phyloP scores from a whole-genome alignment of 2,888 invertebrate genomes.

The Leptopterna dolabrata region DNA sequence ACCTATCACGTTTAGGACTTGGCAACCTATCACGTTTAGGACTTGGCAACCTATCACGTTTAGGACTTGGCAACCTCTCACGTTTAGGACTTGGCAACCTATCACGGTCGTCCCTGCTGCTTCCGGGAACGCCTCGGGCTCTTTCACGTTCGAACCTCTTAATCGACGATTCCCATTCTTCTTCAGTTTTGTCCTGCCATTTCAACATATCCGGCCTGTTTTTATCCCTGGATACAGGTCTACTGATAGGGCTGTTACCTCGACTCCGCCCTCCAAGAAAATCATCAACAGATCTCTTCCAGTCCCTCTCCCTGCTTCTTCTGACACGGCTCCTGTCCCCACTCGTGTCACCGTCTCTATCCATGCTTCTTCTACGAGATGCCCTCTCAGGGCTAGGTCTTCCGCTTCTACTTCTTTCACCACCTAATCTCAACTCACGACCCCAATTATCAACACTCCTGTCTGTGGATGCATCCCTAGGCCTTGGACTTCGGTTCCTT shows the following conservation, averaged over 20 bases:
- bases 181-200: constrained; percentile 30
- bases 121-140: background rate
- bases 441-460: constrained; percentile 42
- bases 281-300: constrained; percentile 42
- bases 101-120: background rate
- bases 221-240: background rate
- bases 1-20: background rate
- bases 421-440: constrained; percentile 28
- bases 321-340: background rate
- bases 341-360: background rate
- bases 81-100: background rate
- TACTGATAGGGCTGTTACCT: constrained; percentile 15
- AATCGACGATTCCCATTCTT: constrained; percentile 28
- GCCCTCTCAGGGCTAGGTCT: background rate
- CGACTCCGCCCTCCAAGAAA: constrained; percentile 38
- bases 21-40: background rate
- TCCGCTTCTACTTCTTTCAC: background rate
- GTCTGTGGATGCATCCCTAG: background rate
- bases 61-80: background rate
- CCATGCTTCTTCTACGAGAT: background rate
- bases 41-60: background rate
- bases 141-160: constrained; percentile 14
- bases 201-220: background rate
- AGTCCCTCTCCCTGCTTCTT: constrained; percentile 20
- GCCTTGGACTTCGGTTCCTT: background rate